Evolutionary conservation across 92 coral and sea anemone species (phyloP), one percentile per base, ranked within the genome.

Genomic region (Paramuricea clavata): DNA sequence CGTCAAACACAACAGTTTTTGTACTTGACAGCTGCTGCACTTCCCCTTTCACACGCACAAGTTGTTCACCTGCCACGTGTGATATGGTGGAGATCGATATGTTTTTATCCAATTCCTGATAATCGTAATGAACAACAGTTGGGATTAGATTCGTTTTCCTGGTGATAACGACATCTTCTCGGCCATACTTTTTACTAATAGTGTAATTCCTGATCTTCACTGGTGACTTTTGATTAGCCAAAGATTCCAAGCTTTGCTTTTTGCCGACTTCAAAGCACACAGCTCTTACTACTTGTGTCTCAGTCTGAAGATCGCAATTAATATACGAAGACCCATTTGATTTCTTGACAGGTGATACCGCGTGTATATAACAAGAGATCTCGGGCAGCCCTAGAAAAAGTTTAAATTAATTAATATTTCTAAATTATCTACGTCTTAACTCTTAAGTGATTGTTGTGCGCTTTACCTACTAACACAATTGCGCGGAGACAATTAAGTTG

Each of bases 151-250:
- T 19, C 10, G 92, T 89, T 69, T 85, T 42, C 83, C 76, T 89
- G 80, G 73, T 78, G 25, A 89, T 85, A 26, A 85, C 92, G 3
- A 91, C 85, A 83, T 76, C 91, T 47, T 73, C 49, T 83, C 86
- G 49, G 36, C 93, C 93, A 83, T 83, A 91, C 82, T 91, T 91
- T 52, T 77, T 76, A 86, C 91, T 87, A 76, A 76, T 75, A 50
- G 79, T 83, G 80, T 47, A 87, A 62, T 91, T 87, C 60, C 32
- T 64, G 49, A 91, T 87, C 78, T 91, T 91, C 25, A 54, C 62
- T 54, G 62, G 62, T 21, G 62, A 54, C 8, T 54, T 54, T 54
- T 54, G 62, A 54, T 54, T 6, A 21, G 62, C 62, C 23, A 54
- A 54, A 5, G 59, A 50, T 50, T 50, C 59, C 22, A 50, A 50